Percentiles rank a stretch among this genome's conserved stretches.
Conservation (phyloP, 2,113 vertebrate genomes). For the Origma solitaria region DNA sequence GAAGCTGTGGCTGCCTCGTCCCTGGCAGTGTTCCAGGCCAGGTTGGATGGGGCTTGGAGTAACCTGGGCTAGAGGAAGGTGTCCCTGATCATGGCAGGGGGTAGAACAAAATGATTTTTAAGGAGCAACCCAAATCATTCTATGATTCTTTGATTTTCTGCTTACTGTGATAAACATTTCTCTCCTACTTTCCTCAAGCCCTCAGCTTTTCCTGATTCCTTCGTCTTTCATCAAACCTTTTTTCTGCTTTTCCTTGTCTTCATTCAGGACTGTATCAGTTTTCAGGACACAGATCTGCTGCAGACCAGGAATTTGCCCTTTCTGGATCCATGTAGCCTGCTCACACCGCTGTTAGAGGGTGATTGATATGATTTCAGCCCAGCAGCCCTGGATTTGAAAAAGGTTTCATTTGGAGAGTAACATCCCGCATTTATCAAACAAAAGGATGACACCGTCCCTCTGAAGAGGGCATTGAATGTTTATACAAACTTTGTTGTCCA, state of each 20-base stretch:
- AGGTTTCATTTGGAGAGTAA: not conserved
- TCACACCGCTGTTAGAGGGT: not conserved
- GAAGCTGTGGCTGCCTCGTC: not conserved
- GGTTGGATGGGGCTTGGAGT: not conserved
- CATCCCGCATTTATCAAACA: not conserved
- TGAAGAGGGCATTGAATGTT: not conserved
- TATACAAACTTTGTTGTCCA: not conserved
- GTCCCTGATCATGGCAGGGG: not conserved
- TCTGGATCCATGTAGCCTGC: not conserved
- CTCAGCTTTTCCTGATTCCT: not conserved
- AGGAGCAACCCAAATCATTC: not conserved
- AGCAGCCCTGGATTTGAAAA: not conserved
- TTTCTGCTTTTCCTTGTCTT: not conserved
- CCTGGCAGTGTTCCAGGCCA: rapidly evolving
- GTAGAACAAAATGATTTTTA: not conserved
- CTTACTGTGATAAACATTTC: not conserved
- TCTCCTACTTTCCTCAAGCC: not conserved
- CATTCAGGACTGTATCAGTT: not conserved
- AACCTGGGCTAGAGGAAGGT: not conserved
- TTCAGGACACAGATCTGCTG: not conserved
- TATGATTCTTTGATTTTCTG: not conserved
- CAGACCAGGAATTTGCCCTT: not conserved
- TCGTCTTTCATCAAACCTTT: not conserved
- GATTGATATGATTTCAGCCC: not conserved
- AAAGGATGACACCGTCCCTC: not conserved